Base-by-base conservation (phyloP, 2,113 vertebrate species). In the Tretioscincus oriximinensis region DNA sequence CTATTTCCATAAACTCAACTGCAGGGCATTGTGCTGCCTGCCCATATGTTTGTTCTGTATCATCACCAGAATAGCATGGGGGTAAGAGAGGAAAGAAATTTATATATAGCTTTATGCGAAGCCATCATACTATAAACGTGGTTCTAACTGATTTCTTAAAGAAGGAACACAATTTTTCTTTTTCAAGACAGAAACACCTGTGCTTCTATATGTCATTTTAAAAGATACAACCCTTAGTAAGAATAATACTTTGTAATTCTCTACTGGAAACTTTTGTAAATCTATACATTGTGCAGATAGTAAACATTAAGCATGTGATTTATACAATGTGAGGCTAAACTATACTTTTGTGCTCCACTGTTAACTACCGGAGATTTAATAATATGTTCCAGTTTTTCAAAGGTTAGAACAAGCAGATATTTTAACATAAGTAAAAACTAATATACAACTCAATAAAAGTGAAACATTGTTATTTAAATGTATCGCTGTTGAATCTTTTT, bases 161-260 rank as follows among this genome's bases (percentile, higher is more conserved):
- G 60, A 20, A 66, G 22, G 7, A 54, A 75, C 45, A 35, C 54
- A 18, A 7, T 61, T 21, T 47, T 29, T 69, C 64, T 24, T 16
- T 61, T 24, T 1, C 1, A 14, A n/a, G 14, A 3, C 14, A 81
- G 49, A 73, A 29, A 49, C 26, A 31, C 75, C 72, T 90, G 78
- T 91, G 76, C 89, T 91, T 87, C 51, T 22, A 70, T 67, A 69
- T 73, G 69, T 81, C 16, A 18, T 41, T 26, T 41, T 65, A 73
- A 86, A 74, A 66, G 79, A 9, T 65, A 45, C 47, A 78, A 77
- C 28, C 81, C 4, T 3, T 67, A 16, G 24, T 41, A 14, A 21
- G 6, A 88, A 68, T 72, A 85, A 60, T 5, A 78, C 69, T n/a
- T 26, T 9, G 2, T 35, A 77, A 74, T 45, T 66, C 16, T 63